phyloP scores from a whole-genome alignment of 37 sponge, comb jelly and placozoan species.

The Aplysina aerophoba region DNA sequence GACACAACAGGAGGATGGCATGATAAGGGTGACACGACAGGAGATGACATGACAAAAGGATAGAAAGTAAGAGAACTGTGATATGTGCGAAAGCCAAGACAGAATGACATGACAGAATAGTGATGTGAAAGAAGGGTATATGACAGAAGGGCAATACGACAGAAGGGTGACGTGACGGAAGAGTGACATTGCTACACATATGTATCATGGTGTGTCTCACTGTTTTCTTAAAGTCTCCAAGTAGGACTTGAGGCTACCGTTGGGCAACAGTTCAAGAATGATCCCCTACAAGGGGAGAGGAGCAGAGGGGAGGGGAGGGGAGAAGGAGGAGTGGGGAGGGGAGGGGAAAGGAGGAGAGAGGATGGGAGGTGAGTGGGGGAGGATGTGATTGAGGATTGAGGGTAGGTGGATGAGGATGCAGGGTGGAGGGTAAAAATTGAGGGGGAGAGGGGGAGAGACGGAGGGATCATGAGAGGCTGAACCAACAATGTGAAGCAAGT shows the following conservation, averaged over 20 bases:
- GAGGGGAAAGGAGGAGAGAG: not conserved
- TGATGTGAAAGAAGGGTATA: no score
- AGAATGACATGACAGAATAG: no score
- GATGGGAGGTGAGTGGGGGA: not conserved
- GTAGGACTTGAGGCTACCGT: conserved; percentile 14
- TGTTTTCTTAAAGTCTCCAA: not conserved
- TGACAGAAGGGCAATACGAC: no score
- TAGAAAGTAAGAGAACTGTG: no score
- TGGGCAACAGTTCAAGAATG: conserved; percentile 7
- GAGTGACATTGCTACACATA: no score
- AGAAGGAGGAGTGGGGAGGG: not conserved
- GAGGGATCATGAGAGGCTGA: not conserved
- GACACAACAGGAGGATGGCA: no score
- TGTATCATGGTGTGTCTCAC: no score
- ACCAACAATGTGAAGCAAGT: not conserved
- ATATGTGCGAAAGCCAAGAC: no score
- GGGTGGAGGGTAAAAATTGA: not conserved
- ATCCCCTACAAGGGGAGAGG: not conserved
- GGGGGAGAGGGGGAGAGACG: not conserved
- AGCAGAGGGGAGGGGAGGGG: not conserved
- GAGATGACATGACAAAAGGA: no score
- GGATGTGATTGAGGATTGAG: not conserved
- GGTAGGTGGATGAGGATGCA: not conserved
- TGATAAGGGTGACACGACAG: no score
- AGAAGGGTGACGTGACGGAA: no score